These are phyloP conservation scores for Daubentonia madagascariensis DNA, from an alignment of 2,113 vertebrate species.

Conservation along the genomic window DNA sequence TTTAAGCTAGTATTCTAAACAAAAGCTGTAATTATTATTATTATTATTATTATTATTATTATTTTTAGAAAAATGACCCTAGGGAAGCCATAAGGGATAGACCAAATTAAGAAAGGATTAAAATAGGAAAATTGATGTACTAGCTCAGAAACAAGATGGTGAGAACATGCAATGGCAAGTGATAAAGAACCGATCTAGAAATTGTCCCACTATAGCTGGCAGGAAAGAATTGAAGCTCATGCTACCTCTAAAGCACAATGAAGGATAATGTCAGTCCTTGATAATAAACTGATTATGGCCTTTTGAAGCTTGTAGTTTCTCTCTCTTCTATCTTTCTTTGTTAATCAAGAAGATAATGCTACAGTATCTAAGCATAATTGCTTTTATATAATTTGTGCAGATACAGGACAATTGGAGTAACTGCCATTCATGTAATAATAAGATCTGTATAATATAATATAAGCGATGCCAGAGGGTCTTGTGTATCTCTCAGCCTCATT, in stretches of 20 bases:
- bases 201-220: not conserved
- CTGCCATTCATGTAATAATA: not conserved
- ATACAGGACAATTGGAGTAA: not conserved
- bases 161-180: not conserved
- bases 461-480: not conserved
- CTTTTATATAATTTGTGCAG: not conserved
- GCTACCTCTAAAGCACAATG: not conserved
- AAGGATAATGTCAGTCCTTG: too few relatives aligned
- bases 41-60: not conserved
- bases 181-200: not conserved
- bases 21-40: not conserved
- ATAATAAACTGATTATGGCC: not conserved
- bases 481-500: not conserved
- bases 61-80: not conserved
- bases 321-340: not conserved
- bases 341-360: not conserved
- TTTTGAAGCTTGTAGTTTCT: not conserved
- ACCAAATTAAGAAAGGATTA: not conserved
- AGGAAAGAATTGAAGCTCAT: not conserved
- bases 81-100: not conserved
- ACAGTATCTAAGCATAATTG: too few relatives aligned
- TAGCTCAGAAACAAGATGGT: not conserved
- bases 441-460: not conserved
- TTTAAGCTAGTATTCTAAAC: not conserved
- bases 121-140: not conserved